Evolutionary conservation across 2,113 vertebrate genomes (phyloP).

Genomic region (Thalassoma bifasciatum): DNA sequence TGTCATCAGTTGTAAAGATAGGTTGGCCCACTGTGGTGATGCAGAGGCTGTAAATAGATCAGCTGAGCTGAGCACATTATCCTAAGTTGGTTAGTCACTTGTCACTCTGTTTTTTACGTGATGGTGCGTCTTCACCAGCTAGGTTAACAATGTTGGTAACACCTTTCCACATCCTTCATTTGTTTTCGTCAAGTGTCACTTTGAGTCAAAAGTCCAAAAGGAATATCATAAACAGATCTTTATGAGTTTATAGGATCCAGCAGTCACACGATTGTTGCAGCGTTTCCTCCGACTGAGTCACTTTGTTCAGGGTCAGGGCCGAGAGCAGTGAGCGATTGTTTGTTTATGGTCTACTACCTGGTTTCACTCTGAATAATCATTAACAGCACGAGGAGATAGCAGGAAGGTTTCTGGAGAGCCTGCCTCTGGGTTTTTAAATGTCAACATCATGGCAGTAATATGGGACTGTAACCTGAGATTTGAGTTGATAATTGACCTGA

Average conservation of each 20-base stretch:
- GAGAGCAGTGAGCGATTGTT: conserved; percentile 66
- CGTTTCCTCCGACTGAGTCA: conserved; percentile 45
- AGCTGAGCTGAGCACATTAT: neutral
- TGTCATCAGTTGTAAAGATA: conserved; percentile 42
- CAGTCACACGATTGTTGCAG: neutral
- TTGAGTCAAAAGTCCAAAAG: conserved; percentile 57
- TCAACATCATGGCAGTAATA: conserved; percentile 29
- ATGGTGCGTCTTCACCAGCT: neutral
- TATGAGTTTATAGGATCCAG: conserved; percentile 22
- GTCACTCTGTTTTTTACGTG: conserved; percentile 4
- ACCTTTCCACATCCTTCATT: conserved; percentile 5
- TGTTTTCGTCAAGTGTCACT: conserved; percentile 31
- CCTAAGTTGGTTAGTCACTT: neutral
- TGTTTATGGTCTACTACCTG: conserved; percentile 61
- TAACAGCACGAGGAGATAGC: conserved; percentile 80
- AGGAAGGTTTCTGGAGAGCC: conserved; percentile 67
- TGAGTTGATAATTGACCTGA: conserved; percentile 43
- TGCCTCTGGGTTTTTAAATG: conserved; percentile 38
- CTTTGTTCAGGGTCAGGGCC: conserved; percentile 65
- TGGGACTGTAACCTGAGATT: neutral
- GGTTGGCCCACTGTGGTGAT: conserved; percentile 36
- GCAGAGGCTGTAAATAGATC: conserved; percentile 26
- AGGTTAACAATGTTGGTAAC: neutral
- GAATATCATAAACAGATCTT: conserved; percentile 7
- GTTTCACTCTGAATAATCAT: conserved; percentile 90